phyloP scores from a whole-genome alignment of 2,888 invertebrate species.

The Caenorhabditis zanzibari region DNA sequence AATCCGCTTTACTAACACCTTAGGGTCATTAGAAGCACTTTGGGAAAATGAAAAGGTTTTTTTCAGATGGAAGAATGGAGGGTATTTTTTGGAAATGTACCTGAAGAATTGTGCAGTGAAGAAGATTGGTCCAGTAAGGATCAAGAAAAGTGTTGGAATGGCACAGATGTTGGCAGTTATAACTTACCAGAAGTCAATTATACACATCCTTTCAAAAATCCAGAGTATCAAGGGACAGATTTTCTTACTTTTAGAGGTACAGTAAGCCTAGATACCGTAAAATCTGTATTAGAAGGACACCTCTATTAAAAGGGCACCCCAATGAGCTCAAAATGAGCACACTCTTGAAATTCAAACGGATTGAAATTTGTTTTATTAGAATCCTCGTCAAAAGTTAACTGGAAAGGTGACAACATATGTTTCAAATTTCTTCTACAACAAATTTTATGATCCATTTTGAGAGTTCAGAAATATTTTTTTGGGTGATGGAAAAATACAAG shows the following conservation, averaged over 20 bases:
- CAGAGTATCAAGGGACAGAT: constrained; percentile 56
- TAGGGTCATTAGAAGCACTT: constrained; percentile 17
- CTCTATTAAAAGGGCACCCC: no score
- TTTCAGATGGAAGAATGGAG: constrained; percentile 55
- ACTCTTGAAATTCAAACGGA: no score
- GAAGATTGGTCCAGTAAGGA: constrained; percentile 50
- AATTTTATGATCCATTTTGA: no score
- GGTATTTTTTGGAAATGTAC: constrained; percentile 52
- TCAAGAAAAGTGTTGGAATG: constrained; percentile 60
- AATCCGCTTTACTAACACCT: constrained; percentile 33
- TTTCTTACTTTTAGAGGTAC: constrained; percentile 58
- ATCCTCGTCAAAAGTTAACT: no score
- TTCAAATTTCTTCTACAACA: no score
- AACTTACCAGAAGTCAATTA: constrained; percentile 31
- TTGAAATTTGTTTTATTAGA: no score
- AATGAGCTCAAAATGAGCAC: no score
- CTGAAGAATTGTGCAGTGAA: constrained; percentile 41
- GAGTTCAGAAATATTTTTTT: no score
- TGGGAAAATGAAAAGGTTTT: not conserved
- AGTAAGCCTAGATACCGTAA: no score
- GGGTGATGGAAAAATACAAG: no score
- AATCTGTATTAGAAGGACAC: no score
- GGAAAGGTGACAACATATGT: no score
- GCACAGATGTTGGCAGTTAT: constrained; percentile 50
- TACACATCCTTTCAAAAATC: constrained; percentile 52